Evolutionary conservation across 2,113 vertebrate species (phyloP).

Genomic region (Lucifuga dentata): DNA sequence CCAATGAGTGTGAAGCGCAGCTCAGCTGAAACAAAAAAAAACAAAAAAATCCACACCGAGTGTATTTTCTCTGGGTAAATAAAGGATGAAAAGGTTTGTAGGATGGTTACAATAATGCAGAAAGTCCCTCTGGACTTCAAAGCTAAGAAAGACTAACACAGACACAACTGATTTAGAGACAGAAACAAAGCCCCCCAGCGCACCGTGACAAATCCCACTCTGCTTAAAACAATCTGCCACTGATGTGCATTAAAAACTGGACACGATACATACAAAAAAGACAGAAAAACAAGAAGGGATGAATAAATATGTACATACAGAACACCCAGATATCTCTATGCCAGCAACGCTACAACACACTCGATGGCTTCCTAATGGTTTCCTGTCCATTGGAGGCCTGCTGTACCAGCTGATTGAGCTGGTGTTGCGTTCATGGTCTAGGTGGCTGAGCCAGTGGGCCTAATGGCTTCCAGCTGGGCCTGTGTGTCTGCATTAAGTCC

Average conservation of each 20-base stretch:
- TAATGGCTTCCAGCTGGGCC: slow-evolving; percentile 93
- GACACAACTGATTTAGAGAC: not conserved
- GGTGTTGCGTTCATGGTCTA: slow-evolving; percentile 75
- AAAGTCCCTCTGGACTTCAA: not conserved
- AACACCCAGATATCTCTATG: slow-evolving; percentile 20
- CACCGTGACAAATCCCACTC: slow-evolving; percentile 11
- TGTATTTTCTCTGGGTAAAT: not conserved
- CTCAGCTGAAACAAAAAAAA: too few species aligned
- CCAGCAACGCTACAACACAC: slow-evolving; percentile 11
- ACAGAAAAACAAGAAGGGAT: slow-evolving; percentile 9
- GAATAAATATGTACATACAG: not conserved
- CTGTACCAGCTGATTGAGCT: slow-evolving; percentile 81
- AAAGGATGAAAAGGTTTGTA: not conserved
- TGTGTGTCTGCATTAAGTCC: slow-evolving; percentile 91
- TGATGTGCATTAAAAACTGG: not conserved
- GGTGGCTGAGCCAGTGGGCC: slow-evolving; percentile 67
- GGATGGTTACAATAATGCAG: not conserved
- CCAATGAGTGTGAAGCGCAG: not conserved
- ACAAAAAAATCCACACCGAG: not conserved
- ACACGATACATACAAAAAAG: slow-evolving; percentile 12
- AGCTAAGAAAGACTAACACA: not conserved
- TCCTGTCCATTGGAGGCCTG: slow-evolving; percentile 51
- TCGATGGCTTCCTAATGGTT: slow-evolving; percentile 19
- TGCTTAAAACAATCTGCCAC: slow-evolving; percentile 7
- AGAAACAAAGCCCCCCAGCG: slow-evolving; percentile 1